Percentiles rank a stretch among this genome's conserved stretches.
These are phyloP conservation scores for Girardia tigrina DNA, from an alignment of 2,888 invertebrate genomes.

Conservation along the genomic window DNA sequence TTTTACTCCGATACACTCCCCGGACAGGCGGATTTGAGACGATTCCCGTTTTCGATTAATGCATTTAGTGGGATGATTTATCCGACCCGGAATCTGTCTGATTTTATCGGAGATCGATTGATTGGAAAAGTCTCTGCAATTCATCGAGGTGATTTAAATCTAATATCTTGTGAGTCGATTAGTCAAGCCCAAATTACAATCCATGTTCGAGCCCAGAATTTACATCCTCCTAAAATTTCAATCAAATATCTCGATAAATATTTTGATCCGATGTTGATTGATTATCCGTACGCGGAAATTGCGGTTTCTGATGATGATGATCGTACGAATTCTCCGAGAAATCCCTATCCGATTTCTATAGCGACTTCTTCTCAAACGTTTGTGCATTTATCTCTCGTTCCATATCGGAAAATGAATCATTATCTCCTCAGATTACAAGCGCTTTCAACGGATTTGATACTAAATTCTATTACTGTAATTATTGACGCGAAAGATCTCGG, in stretches of 20 bases:
- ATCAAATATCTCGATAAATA: not conserved
- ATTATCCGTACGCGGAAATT: conserved; percentile 19
- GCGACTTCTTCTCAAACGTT: not conserved
- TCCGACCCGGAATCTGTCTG: not conserved
- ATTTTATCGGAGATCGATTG: not conserved
- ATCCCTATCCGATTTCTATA: conserved; percentile 1
- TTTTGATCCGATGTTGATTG: not conserved
- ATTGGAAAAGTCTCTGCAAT: not conserved
- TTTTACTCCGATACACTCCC: not conserved
- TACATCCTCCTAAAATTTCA: conserved; percentile 10
- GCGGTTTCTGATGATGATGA: conserved; percentile 28
- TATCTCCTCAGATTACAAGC: conserved; percentile 24
- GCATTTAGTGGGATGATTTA: conserved; percentile 24
- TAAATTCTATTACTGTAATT: not conserved
- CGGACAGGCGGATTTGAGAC: not conserved
- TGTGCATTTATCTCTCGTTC: not conserved
- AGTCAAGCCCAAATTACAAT: conserved; percentile 11
- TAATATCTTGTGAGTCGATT: conserved; percentile 24
- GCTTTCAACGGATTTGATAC: not conserved
- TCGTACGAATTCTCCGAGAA: not conserved
- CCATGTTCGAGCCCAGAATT: not conserved
- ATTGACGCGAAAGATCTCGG: conserved; percentile 25
- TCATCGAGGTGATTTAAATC: conserved; percentile 24
- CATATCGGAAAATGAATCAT: not conserved
- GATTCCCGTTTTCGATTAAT: conserved; percentile 21